Base-by-base conservation (phyloP, 1,140 invertebrate genomes). In the Drosophila ironensis region DNA sequence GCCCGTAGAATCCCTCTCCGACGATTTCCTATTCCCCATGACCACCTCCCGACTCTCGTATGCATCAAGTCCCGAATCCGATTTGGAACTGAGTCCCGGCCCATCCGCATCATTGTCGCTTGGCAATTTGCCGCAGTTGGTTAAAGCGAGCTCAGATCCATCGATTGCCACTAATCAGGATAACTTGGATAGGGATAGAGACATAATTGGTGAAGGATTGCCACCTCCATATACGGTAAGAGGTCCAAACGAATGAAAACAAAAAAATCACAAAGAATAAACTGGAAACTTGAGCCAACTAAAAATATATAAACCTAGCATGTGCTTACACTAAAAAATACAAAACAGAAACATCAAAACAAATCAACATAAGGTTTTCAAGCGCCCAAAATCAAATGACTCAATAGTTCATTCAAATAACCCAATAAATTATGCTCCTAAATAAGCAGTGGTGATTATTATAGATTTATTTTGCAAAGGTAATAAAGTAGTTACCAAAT, bases 21-120 rank as follows among this genome's bases (percentile, higher is more conserved):
- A 96, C 92, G 97, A 99, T 93, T 98, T 99, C 94, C 94, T 99
- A 87, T 99, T 99, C 93, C 98, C 98, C 82, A 98, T 98, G 97
- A 97, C 97, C 69, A 96, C 96, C 91, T 92, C 92, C 74, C 95
- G 97, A 86, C 92, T 98, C 67, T 98, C 97, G 87, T 98, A 98
- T 92, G 97, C 97, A 66, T 98, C 96, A 80, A 98, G 97, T 87
- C 97, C 97, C 70, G 97, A 98, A 92, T 97, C 96, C 89, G 97
- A 99, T 91, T 92, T 97, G 88, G 97, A 98, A 91, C 92, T 96
- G 76, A 95, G 95, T 88, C 94, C 95, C 59, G 94, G 93, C 77
- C 94, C 94, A 54, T 93, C 93, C 72, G 88, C 92, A 87, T 92
- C 67, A 90, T 93, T 82, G 88, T 91, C 86, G 88, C 90, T 91